A percentile compares a stretch with the other conserved stretches of the same genome.
phyloP scores from a whole-genome alignment of 2,113 vertebrate species.

The Sclerurus mexicanus region DNA sequence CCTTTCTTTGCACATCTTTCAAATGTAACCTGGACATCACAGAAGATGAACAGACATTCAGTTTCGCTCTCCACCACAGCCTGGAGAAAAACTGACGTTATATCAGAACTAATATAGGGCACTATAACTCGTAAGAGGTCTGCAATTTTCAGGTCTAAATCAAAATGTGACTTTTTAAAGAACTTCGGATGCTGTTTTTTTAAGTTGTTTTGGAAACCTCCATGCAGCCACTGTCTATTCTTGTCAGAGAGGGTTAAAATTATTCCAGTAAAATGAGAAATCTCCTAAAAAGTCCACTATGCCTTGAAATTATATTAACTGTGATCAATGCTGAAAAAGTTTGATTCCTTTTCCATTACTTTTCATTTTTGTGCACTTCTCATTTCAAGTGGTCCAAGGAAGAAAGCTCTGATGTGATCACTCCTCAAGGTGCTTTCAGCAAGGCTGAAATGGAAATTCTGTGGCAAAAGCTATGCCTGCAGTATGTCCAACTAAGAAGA shows the following conservation, averaged over 20 bases:
- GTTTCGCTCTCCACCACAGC: background rate
- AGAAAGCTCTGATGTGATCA: background rate
- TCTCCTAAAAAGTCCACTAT: background rate
- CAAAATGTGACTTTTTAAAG: background rate
- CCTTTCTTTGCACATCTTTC: background rate
- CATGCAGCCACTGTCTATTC: background rate
- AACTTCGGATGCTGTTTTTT: background rate
- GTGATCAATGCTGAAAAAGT: background rate
- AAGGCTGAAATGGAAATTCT: background rate
- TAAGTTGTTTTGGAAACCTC: background rate
- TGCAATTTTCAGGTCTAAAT: background rate
- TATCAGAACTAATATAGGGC: background rate
- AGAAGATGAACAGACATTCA: background rate
- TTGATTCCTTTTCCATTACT: background rate
- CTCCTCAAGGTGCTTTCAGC: background rate
- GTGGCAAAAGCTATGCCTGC: background rate
- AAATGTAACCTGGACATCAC: background rate
- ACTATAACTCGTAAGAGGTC: background rate
- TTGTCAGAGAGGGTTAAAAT: background rate
- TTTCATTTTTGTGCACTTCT: background rate
- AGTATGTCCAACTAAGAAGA: background rate
- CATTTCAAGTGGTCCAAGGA: background rate
- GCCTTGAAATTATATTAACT: background rate
- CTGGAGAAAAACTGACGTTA: background rate
- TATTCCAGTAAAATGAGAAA: background rate